Conservation (phyloP, 2,888 invertebrate genomes). For the Mesochorus sp. region DNA sequence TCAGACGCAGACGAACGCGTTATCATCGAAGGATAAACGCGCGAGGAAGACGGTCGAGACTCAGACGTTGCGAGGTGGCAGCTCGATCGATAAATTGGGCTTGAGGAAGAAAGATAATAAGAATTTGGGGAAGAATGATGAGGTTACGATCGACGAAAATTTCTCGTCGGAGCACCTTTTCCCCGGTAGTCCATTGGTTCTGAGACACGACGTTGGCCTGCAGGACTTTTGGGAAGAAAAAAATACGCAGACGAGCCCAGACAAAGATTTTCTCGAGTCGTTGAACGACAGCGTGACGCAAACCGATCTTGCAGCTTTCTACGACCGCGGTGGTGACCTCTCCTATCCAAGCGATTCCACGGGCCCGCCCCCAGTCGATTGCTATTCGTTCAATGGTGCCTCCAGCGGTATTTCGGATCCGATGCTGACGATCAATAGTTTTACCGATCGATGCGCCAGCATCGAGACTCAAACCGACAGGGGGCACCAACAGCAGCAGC, state of each 20-base stretch:
- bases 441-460: conserved; percentile 73
- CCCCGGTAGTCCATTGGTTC: conserved; percentile 74
- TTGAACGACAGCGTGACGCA: conserved; percentile 74
- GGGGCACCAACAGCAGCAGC: conserved; percentile 48
- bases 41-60: conserved; percentile 75
- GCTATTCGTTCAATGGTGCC: conserved; percentile 65
- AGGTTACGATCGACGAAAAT: conserved; percentile 43
- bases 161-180: conserved; percentile 69
- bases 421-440: conserved; percentile 77
- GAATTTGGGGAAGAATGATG: too few relatives aligned
- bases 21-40: conserved; percentile 68
- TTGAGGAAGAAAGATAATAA: not conserved
- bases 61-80: conserved; percentile 70
- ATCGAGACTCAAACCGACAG: conserved; percentile 81
- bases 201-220: conserved; percentile 76
- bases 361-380: too few relatives aligned
- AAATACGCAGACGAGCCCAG: conserved; percentile 80
- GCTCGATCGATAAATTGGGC: not conserved
- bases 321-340: too few relatives aligned
- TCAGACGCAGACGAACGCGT: conserved; percentile 78
- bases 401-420: conserved; percentile 74
- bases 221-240: conserved; percentile 80
- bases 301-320: conserved; percentile 72
- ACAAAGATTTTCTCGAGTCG: conserved; percentile 75
- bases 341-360: too few relatives aligned